These are phyloP conservation scores for Epizoanthus rinbou DNA, from an alignment of 92 coral and sea anemone species.

Conservation along the genomic window DNA sequence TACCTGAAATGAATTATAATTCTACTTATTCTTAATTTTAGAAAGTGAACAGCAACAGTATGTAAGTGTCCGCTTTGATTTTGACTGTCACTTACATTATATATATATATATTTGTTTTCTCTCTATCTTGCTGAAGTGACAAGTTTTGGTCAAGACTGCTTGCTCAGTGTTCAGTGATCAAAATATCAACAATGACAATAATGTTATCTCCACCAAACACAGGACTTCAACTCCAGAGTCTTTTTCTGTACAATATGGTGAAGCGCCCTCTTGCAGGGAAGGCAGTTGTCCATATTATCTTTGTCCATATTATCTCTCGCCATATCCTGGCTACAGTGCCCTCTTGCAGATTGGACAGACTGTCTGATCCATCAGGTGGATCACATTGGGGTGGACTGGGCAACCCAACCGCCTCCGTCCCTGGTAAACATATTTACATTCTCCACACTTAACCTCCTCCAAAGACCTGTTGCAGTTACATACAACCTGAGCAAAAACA, in stretches of 20 bases:
- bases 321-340: constrained; percentile 23
- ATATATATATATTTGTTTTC: too few species aligned
- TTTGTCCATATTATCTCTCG: too few species aligned
- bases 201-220: background rate
- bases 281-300: too few species aligned
- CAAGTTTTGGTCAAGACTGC: background rate
- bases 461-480: constrained; percentile 64
- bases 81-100: too few species aligned
- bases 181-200: background rate
- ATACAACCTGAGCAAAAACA: constrained; percentile 17
- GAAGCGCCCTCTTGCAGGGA: too few species aligned
- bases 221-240: background rate
- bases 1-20: too few species aligned
- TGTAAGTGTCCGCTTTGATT: too few species aligned
- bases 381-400: constrained; percentile 53
- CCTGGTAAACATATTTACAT: constrained; percentile 58
- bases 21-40: too few species aligned
- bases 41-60: too few species aligned
- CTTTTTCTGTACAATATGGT: background rate
- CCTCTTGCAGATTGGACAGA: constrained; percentile 62
- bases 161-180: background rate
- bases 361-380: constrained; percentile 68
- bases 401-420: constrained; percentile 59
- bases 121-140: too few species aligned
- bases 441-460: constrained; percentile 49